Conservation (phyloP, 2,113 vertebrate genomes). For the Bombycilla garrulus region DNA sequence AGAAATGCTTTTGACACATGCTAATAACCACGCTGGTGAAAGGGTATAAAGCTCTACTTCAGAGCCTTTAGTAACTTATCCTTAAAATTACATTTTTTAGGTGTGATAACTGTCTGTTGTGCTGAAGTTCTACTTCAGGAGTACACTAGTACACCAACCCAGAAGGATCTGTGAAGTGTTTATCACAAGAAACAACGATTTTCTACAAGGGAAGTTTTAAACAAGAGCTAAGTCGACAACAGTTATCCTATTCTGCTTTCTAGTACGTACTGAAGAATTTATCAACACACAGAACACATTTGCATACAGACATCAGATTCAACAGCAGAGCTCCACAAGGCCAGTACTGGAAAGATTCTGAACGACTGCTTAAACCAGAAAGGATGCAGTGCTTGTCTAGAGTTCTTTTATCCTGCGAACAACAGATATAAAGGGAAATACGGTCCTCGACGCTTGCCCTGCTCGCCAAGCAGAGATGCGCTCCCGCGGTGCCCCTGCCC, state of each 20-base stretch:
- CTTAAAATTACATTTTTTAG: not conserved
- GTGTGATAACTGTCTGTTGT: not conserved
- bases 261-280: not conserved
- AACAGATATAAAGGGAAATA: not conserved
- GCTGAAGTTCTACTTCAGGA: not conserved
- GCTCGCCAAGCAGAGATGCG: not conserved
- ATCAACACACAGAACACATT: not conserved
- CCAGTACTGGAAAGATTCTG: not conserved
- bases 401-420: not conserved
- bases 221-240: not conserved
- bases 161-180: not conserved
- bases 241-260: not conserved
- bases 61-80: not conserved
- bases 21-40: not conserved
- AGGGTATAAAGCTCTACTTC: not conserved
- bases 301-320: not conserved
- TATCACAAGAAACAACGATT: not conserved
- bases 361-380: not conserved
- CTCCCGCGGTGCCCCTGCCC: not conserved
- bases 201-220: not conserved
- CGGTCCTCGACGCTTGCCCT: not conserved
- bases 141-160: fast-evolving
- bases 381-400: not conserved
- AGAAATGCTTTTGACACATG: not conserved
- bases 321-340: not conserved